These are phyloP conservation scores for Morinoia aosen DNA, from an alignment of 2,888 invertebrate genomes.

Conservation along the genomic window DNA sequence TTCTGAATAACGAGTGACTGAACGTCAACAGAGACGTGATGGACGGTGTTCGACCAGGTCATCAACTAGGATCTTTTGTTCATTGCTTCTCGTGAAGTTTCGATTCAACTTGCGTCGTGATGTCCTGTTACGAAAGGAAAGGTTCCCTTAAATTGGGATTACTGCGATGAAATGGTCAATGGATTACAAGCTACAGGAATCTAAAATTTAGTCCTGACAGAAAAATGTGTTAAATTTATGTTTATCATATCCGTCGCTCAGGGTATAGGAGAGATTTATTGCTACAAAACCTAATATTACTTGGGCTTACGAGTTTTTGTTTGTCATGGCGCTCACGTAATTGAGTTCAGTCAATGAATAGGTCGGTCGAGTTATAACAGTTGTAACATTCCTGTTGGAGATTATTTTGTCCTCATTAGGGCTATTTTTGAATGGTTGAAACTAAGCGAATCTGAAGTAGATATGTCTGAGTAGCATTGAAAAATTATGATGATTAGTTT, in stretches of 20 bases:
- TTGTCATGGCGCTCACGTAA: neutral
- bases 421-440: neutral
- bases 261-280: neutral
- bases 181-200: neutral
- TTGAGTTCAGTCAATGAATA: neutral
- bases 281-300: neutral
- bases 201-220: neutral
- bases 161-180: neutral
- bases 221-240: neutral
- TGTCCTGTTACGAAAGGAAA: neutral
- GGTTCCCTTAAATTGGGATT: neutral
- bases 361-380: neutral
- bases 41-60: conserved; percentile 17
- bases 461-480: neutral
- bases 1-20: conserved; percentile 48
- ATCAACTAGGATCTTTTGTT: conserved; percentile 14
- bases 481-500: neutral
- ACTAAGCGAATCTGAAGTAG: neutral
- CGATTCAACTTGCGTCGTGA: neutral
- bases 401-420: neutral
- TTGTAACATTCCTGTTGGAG: neutral
- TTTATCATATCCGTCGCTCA: neutral
- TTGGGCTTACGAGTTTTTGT: neutral
- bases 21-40: conserved; percentile 18
- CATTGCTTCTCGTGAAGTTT: neutral